phyloP scores from a whole-genome alignment of 2,888 invertebrate genomes.

The Teleogryllus oceanicus region DNA sequence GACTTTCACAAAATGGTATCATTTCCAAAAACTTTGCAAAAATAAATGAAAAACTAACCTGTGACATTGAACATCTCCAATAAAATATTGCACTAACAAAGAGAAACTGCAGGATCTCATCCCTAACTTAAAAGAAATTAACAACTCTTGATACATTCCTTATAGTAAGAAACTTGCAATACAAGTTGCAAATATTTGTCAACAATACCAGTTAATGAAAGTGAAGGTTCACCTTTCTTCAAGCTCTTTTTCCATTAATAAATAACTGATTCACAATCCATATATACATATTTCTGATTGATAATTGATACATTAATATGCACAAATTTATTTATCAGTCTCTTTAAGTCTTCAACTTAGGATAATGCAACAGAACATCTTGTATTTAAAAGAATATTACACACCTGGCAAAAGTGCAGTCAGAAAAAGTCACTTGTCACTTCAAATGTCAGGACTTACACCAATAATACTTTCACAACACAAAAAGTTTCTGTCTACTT shows the following conservation, averaged over 20 bases:
- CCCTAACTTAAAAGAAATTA: no score
- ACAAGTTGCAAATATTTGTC: no score
- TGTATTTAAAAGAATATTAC: neutral
- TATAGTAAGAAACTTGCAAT: no score
- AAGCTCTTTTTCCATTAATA: neutral
- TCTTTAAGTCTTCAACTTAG: constrained; percentile 4
- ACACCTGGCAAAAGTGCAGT: neutral
- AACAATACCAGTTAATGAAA: no score
- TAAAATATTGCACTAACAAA: no score
- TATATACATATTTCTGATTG: neutral
- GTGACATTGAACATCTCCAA: no score
- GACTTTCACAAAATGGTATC: no score
- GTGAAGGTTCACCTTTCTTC: neutral
- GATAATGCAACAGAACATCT: neutral
- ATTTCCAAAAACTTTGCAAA: no score
- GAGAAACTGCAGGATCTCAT: no score
- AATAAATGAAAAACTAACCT: no score
- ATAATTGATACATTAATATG: constrained; percentile 18
- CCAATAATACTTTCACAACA: constrained; percentile 6
- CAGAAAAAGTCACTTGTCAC: neutral
- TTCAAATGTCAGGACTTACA: constrained; percentile 4
- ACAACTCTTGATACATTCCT: no score
- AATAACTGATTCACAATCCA: neutral
- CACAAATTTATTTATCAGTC: constrained; percentile 4
- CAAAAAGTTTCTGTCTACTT: constrained; percentile 6